Evolutionary conservation across 2,888 invertebrate species (phyloP), one percentile per base, ranked within the genome.

Genomic region (Drosophila meridiana): DNA sequence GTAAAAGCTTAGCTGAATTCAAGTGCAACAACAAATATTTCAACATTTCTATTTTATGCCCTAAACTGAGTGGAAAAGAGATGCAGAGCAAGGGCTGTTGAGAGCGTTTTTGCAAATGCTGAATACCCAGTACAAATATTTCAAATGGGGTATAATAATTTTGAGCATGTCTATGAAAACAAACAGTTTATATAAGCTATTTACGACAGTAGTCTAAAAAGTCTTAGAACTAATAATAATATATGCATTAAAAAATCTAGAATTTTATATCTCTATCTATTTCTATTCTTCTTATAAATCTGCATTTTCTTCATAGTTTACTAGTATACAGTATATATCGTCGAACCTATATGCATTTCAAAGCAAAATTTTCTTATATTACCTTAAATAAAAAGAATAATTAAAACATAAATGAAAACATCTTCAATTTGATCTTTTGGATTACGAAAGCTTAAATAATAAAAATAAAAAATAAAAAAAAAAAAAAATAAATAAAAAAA

Each of bases 1-100:
- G 58, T 38, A 45, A 72, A 43, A 61, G 69, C 69, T 60, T 7
- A 43, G 62, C 63, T 68, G 48, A 70, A 78, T 45, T 53, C 64
- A 42, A 57, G 32, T 58, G 61, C 70, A 52, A 68, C 76, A 69
- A 57, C 58, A 52, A 60, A 38, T 34, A 60, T 40, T 28, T 9
- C 52, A 62, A 69, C 61, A 34, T 34, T 64, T 62, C 47, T 59
- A 62, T 55, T 61, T 56, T 42, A 61, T 45, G 34, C 40, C 42
- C 14, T n/a, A 47, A 11, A 42, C 36, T 9, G 20, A 47, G 58
- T 42, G 26, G n/a, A n/a, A 40, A 0, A 53, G 14, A 28, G 40
- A 30, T 1, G 42, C n/a, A 38, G 36, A 4, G 20, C 20, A 1
- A 13, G 11, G 4, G 9, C 32, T 32, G 34, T 34, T 42, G 40